These are phyloP conservation scores for Trachelus tabidus DNA, from an alignment of 2,888 invertebrate species.

Conservation along the genomic window DNA sequence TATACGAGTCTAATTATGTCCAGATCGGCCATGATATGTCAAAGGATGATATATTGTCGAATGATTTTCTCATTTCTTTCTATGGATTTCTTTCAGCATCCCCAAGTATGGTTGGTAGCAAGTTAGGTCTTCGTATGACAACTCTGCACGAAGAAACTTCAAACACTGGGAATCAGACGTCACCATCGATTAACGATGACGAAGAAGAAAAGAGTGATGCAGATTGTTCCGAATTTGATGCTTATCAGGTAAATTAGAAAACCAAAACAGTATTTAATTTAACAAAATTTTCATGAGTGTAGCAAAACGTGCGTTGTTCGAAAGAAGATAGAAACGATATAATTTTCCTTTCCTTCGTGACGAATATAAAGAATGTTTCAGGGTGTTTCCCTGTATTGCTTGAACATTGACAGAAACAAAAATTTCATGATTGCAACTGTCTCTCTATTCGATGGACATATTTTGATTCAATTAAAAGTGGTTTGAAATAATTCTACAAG, in stretches of 20 bases:
- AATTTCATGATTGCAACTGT: no score
- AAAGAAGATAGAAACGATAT: neutral
- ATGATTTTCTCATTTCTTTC: neutral
- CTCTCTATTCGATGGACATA: no score
- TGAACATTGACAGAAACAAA: no score
- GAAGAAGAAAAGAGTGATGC: slow-evolving; percentile 61
- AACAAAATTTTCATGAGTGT: slow-evolving; percentile 16
- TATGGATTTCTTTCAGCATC: slow-evolving; percentile 72
- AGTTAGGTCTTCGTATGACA: slow-evolving; percentile 89
- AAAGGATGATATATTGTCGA: neutral
- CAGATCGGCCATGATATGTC: slow-evolving; percentile 45
- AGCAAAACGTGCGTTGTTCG: neutral
- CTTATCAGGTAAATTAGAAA: slow-evolving; percentile 52
- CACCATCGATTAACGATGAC: slow-evolving; percentile 55
- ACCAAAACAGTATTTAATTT: slow-evolving; percentile 7
- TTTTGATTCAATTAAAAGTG: no score
- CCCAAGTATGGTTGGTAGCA: slow-evolving; percentile 80
- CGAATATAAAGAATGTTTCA: neutral
- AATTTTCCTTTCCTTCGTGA: neutral
- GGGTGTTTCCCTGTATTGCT: no score
- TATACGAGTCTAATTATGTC: slow-evolving; percentile 17
- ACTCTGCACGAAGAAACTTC: slow-evolving; percentile 86
- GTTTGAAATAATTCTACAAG: no score
- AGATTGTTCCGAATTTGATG: slow-evolving; percentile 59
- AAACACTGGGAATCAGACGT: slow-evolving; percentile 51